Evolutionary conservation across 2,888 invertebrate species (phyloP).

Genomic region (Agrochola lychnidis): DNA sequence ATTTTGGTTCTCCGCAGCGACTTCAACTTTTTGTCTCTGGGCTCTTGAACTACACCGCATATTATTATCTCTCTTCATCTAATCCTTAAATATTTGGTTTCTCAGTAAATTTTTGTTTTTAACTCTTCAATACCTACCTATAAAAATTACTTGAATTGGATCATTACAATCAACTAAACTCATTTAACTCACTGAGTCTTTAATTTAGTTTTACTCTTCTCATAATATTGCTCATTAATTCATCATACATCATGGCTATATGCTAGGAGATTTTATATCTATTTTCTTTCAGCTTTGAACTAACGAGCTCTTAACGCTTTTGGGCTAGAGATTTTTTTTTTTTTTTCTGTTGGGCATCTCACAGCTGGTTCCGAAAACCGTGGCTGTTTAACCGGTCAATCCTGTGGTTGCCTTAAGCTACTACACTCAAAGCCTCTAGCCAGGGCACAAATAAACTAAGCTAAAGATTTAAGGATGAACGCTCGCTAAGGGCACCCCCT

Average conservation of each 20-base stretch:
- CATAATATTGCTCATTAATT: not conserved
- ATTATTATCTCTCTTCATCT: not conserved
- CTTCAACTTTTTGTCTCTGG: not conserved
- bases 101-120: not conserved
- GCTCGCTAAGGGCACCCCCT: too few species aligned
- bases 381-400: too few species aligned
- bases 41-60: not conserved
- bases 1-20: not conserved
- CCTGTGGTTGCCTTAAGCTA: too few species aligned
- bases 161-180: not conserved
- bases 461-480: too few species aligned
- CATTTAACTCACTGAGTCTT: not conserved
- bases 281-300: not conserved
- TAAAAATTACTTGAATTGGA: not conserved
- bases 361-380: too few species aligned
- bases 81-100: not conserved
- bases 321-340: too few species aligned
- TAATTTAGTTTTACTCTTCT: not conserved
- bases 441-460: too few species aligned
- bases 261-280: not conserved
- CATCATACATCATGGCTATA: not conserved
- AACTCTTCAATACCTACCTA: not conserved
- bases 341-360: too few species aligned
- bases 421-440: too few species aligned
- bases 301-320: not conserved